Evolutionary conservation across 2,797 vertebrate genomes (phyloP).

Genomic region (Diglossa cyanea): DNA sequence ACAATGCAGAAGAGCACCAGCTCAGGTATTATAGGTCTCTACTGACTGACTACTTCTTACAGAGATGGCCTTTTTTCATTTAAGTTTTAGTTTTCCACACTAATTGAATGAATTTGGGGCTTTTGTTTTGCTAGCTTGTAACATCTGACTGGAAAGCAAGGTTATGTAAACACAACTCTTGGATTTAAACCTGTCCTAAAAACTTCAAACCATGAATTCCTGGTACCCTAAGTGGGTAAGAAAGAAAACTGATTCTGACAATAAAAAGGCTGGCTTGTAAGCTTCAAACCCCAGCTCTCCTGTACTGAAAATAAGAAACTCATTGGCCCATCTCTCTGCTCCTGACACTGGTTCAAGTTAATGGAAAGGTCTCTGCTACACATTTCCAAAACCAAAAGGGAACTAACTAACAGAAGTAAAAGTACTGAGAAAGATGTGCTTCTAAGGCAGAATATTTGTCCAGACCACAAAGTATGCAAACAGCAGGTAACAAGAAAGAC

Average conservation of each 20-base stretch:
- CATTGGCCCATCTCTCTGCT: not conserved
- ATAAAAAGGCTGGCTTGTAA: not conserved
- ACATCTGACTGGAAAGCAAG: not conserved
- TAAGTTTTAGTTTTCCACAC: not conserved
- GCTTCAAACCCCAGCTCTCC: not conserved
- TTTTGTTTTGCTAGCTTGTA: not conserved
- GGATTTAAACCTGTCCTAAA: not conserved
- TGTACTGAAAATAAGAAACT: not conserved
- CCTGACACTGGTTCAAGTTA: not conserved
- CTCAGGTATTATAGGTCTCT: not conserved
- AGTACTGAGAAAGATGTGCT: not conserved
- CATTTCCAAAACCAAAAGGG: not conserved
- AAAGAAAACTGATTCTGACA: not conserved
- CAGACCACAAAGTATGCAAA: not conserved
- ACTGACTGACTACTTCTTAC: not conserved
- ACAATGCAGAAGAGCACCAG: not conserved
- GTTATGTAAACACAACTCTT: not conserved
- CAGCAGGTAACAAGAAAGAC: not conserved
- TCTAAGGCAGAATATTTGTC: not conserved
- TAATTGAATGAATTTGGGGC: not conserved
- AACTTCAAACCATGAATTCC: not conserved
- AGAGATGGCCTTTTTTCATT: not conserved
- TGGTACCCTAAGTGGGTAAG: not conserved
- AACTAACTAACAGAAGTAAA: not conserved
- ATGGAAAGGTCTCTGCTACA: not conserved